Evolutionary conservation across 1,140 invertebrate species (phyloP), one percentile per base, ranked within the genome.

Genomic region (Drosophila willistoni): DNA sequence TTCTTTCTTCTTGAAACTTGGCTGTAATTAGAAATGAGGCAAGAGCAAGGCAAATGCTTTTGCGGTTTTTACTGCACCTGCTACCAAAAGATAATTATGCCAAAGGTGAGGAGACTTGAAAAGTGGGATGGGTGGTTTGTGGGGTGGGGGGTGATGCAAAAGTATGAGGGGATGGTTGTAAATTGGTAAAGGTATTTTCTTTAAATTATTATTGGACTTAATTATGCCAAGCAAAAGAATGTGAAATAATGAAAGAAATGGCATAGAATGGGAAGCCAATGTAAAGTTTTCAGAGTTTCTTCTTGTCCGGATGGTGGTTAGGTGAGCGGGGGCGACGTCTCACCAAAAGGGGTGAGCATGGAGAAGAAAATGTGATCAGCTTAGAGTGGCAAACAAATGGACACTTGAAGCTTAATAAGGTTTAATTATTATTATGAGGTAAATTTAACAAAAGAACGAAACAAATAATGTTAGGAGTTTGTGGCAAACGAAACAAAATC

Each of bases 181-280:
- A 83, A 84, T 80, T 80, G 84, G 76, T 55, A 81, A 75, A 84
- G 84, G 84, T 81, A 84, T 89, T 89, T 51, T 89, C 70, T 71
- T 73, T 78, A 89, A 89, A 90, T 90, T 89, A 89, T 89, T 89
- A 89, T 89, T 89, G 80, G 84, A 90, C 84, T 90, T 89, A 89
- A 89, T 89, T 90, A 83, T 82, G 71, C 55, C 84, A 64, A 70
- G 66, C 75, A 68, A 64, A 83, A 77, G 76, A 79, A 77, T 73
- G 68, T 64, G 41, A 64, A 77, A 66, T 66, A 81, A 87, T 72
- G 63, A 51, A 51, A 44, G 61, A 39, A 39, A 59, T 56, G 9
- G 19, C 13, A 33, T 59, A 59, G 56, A 59, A 59, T 59, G 56
- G 33, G 83, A 87, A 82, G 73, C 75, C 83, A 82, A 85, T 78